Evolutionary conservation across 2,113 vertebrate species (phyloP), one percentile per base, ranked within the genome.

Genomic region (Pollimyrus isidori): DNA sequence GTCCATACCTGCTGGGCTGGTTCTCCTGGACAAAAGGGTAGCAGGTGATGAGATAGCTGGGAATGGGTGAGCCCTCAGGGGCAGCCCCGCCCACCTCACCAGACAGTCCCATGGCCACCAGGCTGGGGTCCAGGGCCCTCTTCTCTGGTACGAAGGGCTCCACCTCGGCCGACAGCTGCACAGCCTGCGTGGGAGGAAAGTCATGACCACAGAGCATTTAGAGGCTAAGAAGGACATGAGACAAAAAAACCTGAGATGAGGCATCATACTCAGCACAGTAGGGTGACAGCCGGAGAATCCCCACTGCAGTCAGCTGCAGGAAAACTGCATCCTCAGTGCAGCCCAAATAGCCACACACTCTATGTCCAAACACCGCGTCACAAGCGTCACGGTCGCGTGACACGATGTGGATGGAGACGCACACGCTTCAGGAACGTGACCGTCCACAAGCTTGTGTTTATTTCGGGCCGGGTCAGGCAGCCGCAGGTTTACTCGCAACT

Each of bases 11-110:
- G 95, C 97, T 99, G 86, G 97, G 96, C 93, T 99, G 98, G 93
- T 98, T 99, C 95, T 99, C 98, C 93, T 99, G 98, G 91, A 99
- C 98, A 88, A 99, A 99, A 0, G 98, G 98, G 91, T 99, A 99
- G 93, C 98, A 99, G 88, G 98, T 99, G 92, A 99, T 99, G 95
- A 99, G 96, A 93, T 99, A 99, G 93, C 97, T 99, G 80, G 98
- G 98, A 92, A 99, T 99, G 89, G 98, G 97, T 87, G 97, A 95
- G 90, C 96, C 96, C 92, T 99, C 98, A 86, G 96, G 96, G 90
- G 92, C 92, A 11, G 90, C 89, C 48, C 65, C 92, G 87, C 91
- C 92, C 93, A 96, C 93, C 17, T 98, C 98, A 0, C 95, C 95
- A 89, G 97, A 96, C 89, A 98, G 95, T 21, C 97, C 97, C 98